A percentile compares a stretch with the other conserved stretches of the same genome.
Conservation (phyloP, 2,797 vertebrate species). For the Neomorphus geoffroyi region DNA sequence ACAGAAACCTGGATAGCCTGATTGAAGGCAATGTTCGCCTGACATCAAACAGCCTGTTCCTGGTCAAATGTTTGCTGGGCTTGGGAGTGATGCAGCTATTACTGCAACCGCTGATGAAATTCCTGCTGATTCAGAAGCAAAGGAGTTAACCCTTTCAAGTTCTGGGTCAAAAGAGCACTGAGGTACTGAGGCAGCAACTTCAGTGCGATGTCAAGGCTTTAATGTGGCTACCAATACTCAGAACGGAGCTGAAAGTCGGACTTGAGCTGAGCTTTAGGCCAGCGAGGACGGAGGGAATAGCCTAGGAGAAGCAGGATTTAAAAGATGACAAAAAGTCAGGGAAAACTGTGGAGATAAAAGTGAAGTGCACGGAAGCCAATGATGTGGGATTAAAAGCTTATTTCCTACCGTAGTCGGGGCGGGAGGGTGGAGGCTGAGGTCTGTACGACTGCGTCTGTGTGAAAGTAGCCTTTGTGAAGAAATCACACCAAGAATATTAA, state of each 20-base stretch:
- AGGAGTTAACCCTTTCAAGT: constrained; percentile 38
- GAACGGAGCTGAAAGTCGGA: not conserved
- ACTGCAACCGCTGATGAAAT: not conserved
- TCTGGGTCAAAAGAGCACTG: constrained; percentile 18
- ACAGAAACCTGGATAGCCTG: not conserved
- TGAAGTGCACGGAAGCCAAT: constrained; percentile 8
- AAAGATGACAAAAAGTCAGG: constrained; percentile 41
- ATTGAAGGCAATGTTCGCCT: not conserved
- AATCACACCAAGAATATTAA: not conserved
- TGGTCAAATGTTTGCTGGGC: not conserved
- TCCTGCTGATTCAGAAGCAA: not conserved
- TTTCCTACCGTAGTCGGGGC: not conserved
- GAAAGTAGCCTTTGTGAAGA: not conserved
- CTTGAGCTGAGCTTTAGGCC: constrained; percentile 19
- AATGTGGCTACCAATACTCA: not conserved
- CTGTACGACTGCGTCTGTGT: not conserved
- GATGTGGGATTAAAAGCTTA: constrained; percentile 50
- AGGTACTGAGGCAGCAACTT: not conserved
- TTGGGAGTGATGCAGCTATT: not conserved
- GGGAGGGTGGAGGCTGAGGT: not conserved
- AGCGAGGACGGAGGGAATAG: not conserved
- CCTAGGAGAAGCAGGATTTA: constrained; percentile 17
- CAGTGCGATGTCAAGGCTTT: not conserved
- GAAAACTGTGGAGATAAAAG: constrained; percentile 18
- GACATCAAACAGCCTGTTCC: not conserved